Percentiles rank a stretch among this genome's conserved stretches.
These are phyloP conservation scores for Cephalopholis sonnerati DNA, from an alignment of 2,113 vertebrate species.

Conservation along the genomic window DNA sequence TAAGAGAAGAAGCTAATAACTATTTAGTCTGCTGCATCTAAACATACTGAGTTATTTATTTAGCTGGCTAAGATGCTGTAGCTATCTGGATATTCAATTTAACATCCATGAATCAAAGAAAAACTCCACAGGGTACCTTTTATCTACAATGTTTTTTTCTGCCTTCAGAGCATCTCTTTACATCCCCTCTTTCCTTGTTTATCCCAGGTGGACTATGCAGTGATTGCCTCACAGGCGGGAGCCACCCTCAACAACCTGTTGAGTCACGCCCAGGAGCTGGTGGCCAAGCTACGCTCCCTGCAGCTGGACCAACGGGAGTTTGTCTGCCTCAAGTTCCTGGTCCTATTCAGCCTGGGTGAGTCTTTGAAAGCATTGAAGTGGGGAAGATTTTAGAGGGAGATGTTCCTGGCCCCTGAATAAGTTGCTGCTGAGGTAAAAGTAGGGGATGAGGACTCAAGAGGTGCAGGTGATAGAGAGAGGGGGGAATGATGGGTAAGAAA, in stretches of 20 bases:
- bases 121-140: neutral
- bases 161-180: neutral
- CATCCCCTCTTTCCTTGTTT: neutral
- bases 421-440: no score
- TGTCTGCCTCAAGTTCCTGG: slow-evolving; percentile 98
- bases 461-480: slow-evolving; percentile 8
- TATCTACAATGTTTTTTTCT: neutral
- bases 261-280: slow-evolving; percentile 96
- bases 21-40: neutral
- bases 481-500: slow-evolving; percentile 13
- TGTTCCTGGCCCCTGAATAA: neutral
- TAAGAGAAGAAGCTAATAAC: neutral
- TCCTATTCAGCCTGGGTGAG: slow-evolving; percentile 98
- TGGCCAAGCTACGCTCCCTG: slow-evolving; percentile 93
- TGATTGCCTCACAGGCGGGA: slow-evolving; percentile 95
- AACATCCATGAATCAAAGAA: neutral
- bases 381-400: neutral
- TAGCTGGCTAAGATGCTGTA: neutral
- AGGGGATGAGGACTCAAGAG: neutral
- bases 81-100: neutral
- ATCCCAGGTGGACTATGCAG: slow-evolving; percentile 93
- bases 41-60: neutral
- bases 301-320: slow-evolving; percentile 98
- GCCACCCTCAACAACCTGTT: slow-evolving; percentile 95
- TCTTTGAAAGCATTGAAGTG: neutral